These are phyloP conservation scores for Tylochromis polylepis DNA, from an alignment of 2,113 vertebrate species.

Conservation along the genomic window DNA sequence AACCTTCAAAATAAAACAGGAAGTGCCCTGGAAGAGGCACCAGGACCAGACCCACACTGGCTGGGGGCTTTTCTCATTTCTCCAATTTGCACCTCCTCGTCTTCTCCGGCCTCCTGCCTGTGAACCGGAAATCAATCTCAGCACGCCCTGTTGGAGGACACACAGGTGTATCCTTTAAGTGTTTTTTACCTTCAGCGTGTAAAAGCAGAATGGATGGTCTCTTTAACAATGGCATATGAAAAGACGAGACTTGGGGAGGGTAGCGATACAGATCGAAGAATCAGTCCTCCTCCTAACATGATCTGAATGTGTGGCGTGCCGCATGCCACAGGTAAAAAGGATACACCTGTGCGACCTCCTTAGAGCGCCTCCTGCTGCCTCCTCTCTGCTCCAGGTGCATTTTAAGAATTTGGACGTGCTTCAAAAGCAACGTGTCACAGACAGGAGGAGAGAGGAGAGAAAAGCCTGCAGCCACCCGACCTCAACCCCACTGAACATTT, in stretches of 20 bases:
- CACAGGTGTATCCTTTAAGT: background rate
- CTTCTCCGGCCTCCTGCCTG: background rate
- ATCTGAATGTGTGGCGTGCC: background rate
- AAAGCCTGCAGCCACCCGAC: background rate
- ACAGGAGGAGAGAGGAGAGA: background rate
- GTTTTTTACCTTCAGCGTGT: background rate
- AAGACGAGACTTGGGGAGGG: too few species aligned
- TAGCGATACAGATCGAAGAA: background rate
- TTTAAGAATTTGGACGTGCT: background rate
- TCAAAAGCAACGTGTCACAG: background rate
- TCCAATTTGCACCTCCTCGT: background rate
- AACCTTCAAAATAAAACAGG: background rate
- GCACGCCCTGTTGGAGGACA: background rate
- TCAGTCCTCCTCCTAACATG: background rate
- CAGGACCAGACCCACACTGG: rapidly evolving
- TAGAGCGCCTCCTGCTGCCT: background rate
- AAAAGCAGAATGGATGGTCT: background rate
- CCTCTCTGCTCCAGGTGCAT: background rate
- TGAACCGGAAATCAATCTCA: background rate
- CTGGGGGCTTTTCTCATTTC: background rate
- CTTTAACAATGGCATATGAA: background rate
- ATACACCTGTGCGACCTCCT: background rate
- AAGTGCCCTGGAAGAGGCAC: background rate
- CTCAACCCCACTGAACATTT: background rate
- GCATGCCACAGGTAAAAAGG: background rate